Evolutionary conservation across 2,797 vertebrate genomes (phyloP).

Genomic region (Leptoclinus maculatus): DNA sequence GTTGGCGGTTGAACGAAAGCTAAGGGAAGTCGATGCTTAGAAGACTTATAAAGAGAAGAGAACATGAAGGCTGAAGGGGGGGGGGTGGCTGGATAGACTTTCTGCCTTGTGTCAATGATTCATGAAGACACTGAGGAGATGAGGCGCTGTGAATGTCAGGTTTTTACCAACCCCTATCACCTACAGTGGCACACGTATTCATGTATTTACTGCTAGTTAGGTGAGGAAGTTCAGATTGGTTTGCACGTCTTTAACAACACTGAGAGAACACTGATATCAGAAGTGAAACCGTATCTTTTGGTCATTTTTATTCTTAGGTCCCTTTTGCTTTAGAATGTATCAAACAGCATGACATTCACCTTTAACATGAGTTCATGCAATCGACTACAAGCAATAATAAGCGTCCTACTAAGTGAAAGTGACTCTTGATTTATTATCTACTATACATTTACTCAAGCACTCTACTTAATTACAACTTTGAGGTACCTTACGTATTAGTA

Average conservation of each 20-base stretch:
- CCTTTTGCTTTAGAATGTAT: not conserved
- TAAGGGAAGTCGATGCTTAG: not conserved
- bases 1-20: not conserved
- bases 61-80: conserved; percentile 5
- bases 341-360: not conserved
- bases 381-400: conserved; percentile 13
- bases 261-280: not conserved
- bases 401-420: not conserved
- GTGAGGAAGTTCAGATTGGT: not conserved
- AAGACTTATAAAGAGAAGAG: not conserved
- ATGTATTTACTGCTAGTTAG: not conserved
- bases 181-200: not conserved
- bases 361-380: conserved; percentile 5
- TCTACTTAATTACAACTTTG: not conserved
- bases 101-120: not conserved
- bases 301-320: not conserved
- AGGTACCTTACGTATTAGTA: not conserved
- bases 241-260: not conserved
- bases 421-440: not conserved
- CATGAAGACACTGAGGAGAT: not conserved
- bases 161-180: not conserved
- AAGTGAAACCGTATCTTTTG: not conserved
- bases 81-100: not conserved
- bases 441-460: not conserved
- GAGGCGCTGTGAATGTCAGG: not conserved